Base-by-base conservation (phyloP, 2,797 vertebrate species). In the Coilia nasus region DNA sequence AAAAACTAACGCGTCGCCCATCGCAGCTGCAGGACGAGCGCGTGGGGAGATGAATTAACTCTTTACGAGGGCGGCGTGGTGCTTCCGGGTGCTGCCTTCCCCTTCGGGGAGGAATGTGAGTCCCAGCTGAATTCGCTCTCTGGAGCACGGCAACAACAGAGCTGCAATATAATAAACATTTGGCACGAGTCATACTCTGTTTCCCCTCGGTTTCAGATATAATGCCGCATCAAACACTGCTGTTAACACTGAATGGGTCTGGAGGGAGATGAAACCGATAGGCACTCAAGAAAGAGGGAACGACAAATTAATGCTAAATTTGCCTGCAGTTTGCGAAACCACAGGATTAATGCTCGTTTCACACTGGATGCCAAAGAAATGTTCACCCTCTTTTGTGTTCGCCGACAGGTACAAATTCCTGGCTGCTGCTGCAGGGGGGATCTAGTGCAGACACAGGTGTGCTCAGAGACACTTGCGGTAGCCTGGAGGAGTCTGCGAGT, bases 341-440 rank as follows among this genome's bases (percentile, higher is more conserved):
- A 44, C 17, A 19, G 35, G 6, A 71, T 71, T 71, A 71, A n/a
- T 71, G 14, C 64, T 14, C 12, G 17, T 35, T 71, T 35, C 25
- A 3, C 64, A 71, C 28, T 35, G 64, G 64, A 14, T 35, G 64
- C 64, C 62, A 67, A 31, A 71, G 14, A 71, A 71, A 17, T 28
- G 2, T 44, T 78, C 35, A 44, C 71, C 35, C 41, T 41, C 71
- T 78, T 78, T 78, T 78, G 41, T 44, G 6, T 44, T 21, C 17
- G 71, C 35, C 71, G 41, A 78, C 71, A 78, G 71, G 71, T 78
- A 78, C 35, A 44, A 78, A 78, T 78, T 44, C 35, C 71, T 41
- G 67, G 4, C 67, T 75, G 14, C 28, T 31, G 28, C 3, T 71
- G 71, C 0, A 28, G 35, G 64, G 6, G 64, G 4, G 25, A 0